Conservation (phyloP, 1,140 invertebrate species). For the Venturia canescens region DNA sequence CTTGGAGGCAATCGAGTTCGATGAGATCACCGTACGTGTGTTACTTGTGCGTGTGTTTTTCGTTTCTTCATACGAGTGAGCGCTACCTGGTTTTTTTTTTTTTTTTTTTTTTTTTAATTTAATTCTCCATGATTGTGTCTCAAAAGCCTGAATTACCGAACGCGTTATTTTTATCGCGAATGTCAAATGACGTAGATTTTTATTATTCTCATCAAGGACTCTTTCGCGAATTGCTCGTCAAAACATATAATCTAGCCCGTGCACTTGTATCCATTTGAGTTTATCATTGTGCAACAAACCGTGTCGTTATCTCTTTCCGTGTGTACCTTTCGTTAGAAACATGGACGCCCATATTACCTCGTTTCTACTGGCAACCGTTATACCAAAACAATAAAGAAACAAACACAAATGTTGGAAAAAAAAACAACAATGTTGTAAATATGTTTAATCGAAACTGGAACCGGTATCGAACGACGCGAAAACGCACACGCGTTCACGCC, state of each 20-base stretch:
- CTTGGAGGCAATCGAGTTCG: conserved; percentile 38
- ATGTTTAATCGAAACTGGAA: conserved; percentile 44
- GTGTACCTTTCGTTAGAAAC: background rate
- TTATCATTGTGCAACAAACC: background rate
- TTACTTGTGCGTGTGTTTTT: conserved; percentile 44
- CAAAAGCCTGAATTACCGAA: background rate
- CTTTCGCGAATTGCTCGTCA: background rate
- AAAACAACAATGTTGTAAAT: conserved; percentile 15
- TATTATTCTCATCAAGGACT: background rate
- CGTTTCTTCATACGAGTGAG: background rate
- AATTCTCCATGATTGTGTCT: background rate
- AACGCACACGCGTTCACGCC: background rate
- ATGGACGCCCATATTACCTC: conserved; percentile 53
- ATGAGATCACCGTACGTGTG: conserved; percentile 63
- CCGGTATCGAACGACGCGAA: conserved; percentile 11
- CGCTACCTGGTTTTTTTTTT: conserved; percentile 1
- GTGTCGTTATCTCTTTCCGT: background rate
- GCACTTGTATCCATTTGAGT: background rate
- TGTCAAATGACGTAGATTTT: background rate
- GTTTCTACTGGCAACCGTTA: conserved; percentile 61
- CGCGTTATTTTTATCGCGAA: background rate
- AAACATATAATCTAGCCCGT: background rate
- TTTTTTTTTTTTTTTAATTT: background rate
- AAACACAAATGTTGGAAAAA: background rate
- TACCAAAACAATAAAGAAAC: conserved; percentile 50